Base-by-base conservation (phyloP, 1,140 invertebrate genomes). In the Chelonus insularis region DNA sequence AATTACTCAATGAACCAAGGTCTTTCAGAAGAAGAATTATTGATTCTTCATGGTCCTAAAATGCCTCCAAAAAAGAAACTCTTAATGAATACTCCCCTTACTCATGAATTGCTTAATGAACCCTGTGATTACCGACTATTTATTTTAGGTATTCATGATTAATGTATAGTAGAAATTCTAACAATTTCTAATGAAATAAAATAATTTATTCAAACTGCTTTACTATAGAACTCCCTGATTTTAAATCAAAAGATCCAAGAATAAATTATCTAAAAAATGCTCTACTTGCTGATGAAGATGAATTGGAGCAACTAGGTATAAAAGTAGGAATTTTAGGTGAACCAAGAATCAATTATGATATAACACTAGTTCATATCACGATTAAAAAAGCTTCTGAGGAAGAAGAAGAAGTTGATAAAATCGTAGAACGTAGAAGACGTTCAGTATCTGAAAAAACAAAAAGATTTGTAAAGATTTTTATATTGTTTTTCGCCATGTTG, bases 291-390 rank as follows among this genome's bases (percentile, higher is more conserved):
- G 52, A 69, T 1, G 78, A 80, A 64, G 64, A 76, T 54, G 60
- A 70, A 39, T 51, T 80, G 14, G 4, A 23, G 4, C 25, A 62
- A 37, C 39, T 79, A 7, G 65, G 64, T n/a, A 73, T 80, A 8
- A 73, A 69, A 70, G 21, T 76, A 23, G 78, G 78, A 14, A 78
- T 80, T 52, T 54, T 80, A 16, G 78, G 78, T 39, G 58, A 74
- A 8, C 58, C 67, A 21, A 62, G 74, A 16, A 43, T 55, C 7
- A 63, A 79, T 54, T 80, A 72, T 48, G 73, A 80, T 48, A 18
- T 74, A 25, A 68, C 75, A 52, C 54, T 79, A 5, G 61, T 68
- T 32, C 71, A 66, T 9, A 51, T 50, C 12, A 20, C 39, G 1
- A 37, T 59, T 34, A 57, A 67, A 16, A 39, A 62, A 12, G 18